A percentile compares a stretch with the other conserved stretches of the same genome.
Evolutionary conservation across 2,888 invertebrate species (phyloP).

Genomic region (Actias luna): DNA sequence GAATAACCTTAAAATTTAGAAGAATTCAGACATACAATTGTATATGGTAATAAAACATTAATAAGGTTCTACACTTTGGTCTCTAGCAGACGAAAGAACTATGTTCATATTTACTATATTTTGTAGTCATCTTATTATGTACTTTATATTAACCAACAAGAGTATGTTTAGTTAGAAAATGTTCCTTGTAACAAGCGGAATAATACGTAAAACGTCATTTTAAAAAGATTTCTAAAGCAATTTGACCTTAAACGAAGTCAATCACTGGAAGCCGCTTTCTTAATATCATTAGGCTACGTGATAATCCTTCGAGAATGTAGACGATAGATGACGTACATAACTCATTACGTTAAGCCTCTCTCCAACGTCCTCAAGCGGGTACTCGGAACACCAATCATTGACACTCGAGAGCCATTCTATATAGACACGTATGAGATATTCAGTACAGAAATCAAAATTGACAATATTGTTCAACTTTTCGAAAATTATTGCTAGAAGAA

Average conservation of each 20-base stretch:
- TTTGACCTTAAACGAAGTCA: not conserved
- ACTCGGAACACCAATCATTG: constrained; percentile 8
- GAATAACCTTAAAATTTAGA: not conserved
- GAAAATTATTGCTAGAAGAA: too few species aligned
- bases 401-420: constrained; percentile 4
- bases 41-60: too few species aligned
- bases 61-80: too few species aligned
- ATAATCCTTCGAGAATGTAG: constrained; percentile 6
- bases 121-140: not conserved
- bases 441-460: not conserved
- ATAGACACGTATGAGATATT: not conserved
- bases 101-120: not conserved
- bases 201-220: not conserved
- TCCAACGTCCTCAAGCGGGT: not conserved
- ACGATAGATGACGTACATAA: constrained; percentile 1
- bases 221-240: not conserved
- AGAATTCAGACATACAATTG: too few species aligned
- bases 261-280: constrained; percentile 6
- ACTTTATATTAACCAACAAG: not conserved
- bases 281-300: constrained; percentile 8
- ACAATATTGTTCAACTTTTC: not conserved
- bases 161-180: not conserved
- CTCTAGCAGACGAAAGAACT: not conserved
- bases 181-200: not conserved
- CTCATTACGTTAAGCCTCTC: constrained; percentile 7